Conservation (phyloP, 2,113 vertebrate species). For the Poecilia latipinna region DNA sequence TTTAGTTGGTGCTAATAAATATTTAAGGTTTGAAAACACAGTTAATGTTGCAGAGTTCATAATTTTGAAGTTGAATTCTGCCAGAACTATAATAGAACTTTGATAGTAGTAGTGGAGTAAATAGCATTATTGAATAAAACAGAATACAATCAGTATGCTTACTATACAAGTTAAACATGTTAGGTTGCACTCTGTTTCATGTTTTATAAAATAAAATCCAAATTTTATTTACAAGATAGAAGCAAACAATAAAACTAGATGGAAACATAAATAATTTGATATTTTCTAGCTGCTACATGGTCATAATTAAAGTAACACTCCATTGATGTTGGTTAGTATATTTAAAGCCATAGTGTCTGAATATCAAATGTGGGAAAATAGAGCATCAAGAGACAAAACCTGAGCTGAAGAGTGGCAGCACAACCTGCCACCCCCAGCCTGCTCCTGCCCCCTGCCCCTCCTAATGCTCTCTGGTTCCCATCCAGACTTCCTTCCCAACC, state of each 20-base stretch:
- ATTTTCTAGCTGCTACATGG: too few species aligned
- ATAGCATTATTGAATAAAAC: too few species aligned
- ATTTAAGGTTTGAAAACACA: not conserved
- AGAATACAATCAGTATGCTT: too few species aligned
- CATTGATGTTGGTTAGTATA: not conserved
- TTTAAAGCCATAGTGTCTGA: not conserved
- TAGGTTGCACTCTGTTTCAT: not conserved
- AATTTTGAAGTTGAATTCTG: too few species aligned
- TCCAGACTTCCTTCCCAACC: conserved; percentile 56
- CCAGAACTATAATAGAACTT: too few species aligned
- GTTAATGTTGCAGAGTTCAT: not conserved
- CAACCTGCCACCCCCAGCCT: conserved; percentile 43
- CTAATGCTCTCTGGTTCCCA: conserved; percentile 61
- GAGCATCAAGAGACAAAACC: not conserved
- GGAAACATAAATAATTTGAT: too few species aligned
- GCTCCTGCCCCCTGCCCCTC: conserved; percentile 15
- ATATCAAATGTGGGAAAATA: conserved; percentile 14
- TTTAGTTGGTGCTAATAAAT: not conserved
- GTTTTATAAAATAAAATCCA: not conserved
- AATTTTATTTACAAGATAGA: not conserved
- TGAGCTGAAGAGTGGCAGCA: conserved; percentile 26
- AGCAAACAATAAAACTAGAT: not conserved
- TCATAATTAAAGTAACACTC: too few species aligned
- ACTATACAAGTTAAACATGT: too few species aligned
- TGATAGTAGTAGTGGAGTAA: too few species aligned